Evolutionary conservation across 2,797 vertebrate species (phyloP).

Genomic region (Hydrocynus forskahlii): DNA sequence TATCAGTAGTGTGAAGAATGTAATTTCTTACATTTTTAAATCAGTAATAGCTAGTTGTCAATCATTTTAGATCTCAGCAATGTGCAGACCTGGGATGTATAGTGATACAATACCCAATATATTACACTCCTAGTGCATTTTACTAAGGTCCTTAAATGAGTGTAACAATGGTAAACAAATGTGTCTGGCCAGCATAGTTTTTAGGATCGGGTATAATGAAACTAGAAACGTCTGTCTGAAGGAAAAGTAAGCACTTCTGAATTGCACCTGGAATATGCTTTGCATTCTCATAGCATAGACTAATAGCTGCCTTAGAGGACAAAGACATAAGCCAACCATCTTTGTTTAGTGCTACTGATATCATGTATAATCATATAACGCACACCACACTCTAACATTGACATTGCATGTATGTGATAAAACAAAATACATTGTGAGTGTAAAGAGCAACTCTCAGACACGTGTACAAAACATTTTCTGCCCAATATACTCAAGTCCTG

Average conservation of each 20-base stretch:
- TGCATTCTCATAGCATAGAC: constrained; percentile 4
- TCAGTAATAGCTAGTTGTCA: neutral
- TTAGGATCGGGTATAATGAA: neutral
- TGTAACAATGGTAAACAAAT: neutral
- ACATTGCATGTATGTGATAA: constrained; percentile 41
- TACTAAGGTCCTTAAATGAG: neutral
- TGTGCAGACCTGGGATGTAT: neutral
- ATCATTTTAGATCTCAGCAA: neutral
- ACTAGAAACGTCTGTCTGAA: neutral
- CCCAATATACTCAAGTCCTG: constrained; percentile 48
- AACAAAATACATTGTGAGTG: constrained; percentile 45
- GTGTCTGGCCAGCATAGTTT: neutral
- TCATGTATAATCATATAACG: constrained; percentile 39
- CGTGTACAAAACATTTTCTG: constrained; percentile 52
- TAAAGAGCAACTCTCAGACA: constrained; percentile 40
- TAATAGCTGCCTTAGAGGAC: constrained; percentile 50
- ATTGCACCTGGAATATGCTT: neutral
- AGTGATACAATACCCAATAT: neutral
- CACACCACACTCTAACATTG: constrained; percentile 30
- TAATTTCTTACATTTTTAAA: no score
- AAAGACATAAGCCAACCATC: constrained; percentile 53
- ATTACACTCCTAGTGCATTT: neutral
- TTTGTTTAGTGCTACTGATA: constrained; percentile 50
- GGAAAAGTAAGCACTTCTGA: neutral
- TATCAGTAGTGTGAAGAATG: neutral